Conservation (phyloP, 1,140 invertebrate genomes). For the Brachionus angularis region DNA sequence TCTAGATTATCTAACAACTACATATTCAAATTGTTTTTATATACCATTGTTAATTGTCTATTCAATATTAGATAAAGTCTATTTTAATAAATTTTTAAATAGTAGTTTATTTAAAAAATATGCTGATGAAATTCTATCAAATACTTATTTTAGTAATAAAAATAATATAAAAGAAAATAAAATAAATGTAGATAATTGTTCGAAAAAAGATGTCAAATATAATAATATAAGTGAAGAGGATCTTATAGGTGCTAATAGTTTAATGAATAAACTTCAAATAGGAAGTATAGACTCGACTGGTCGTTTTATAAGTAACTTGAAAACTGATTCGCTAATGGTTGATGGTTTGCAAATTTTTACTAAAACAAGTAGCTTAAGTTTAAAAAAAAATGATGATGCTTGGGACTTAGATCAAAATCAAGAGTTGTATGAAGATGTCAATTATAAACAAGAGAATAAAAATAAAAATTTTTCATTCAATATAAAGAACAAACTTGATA, state of each 20-base stretch:
- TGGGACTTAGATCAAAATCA: too few species aligned
- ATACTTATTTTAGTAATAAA: background rate
- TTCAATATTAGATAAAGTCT: slow-evolving; percentile 1
- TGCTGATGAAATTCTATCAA: background rate
- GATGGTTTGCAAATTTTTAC: too few species aligned
- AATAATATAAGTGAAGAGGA: too few species aligned
- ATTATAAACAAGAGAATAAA: background rate
- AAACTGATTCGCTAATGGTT: too few species aligned
- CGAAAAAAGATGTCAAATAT: too few species aligned
- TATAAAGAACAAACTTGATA: slow-evolving; percentile 13
- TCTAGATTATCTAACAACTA: background rate
- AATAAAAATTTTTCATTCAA: background rate
- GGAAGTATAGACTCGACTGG: too few species aligned
- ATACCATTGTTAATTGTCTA: slow-evolving; percentile 21
- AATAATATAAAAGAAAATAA: background rate
- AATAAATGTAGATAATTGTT: too few species aligned
- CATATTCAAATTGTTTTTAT: slow-evolving; percentile 31
- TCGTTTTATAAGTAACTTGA: too few species aligned
- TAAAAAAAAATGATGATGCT: too few species aligned
- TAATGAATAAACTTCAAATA: too few species aligned
- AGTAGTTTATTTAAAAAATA: slow-evolving; percentile 15
- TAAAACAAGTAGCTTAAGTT: too few species aligned
- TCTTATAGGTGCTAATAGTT: too few species aligned
- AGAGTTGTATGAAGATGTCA: background rate
- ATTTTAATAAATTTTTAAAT: slow-evolving; percentile 3